Conservation (phyloP, 2,113 vertebrate species). For the Carassius auratus region DNA sequence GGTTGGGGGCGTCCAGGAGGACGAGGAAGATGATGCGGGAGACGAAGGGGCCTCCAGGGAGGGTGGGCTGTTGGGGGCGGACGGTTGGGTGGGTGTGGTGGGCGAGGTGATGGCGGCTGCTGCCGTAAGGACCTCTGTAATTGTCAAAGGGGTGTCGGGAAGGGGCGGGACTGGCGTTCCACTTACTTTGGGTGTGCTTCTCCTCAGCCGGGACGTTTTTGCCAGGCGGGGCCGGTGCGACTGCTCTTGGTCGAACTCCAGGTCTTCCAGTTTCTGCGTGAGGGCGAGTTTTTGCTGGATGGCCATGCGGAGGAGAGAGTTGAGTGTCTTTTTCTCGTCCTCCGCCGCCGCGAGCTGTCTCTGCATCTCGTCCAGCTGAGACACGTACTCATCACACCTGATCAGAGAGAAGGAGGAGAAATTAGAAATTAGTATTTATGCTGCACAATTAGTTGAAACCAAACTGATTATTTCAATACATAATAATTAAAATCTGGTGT, state of each 20-base stretch:
- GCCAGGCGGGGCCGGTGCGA: constrained; percentile 81
- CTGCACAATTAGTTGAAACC: too few species aligned
- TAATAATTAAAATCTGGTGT: too few species aligned
- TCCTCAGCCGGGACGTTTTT: constrained; percentile 83
- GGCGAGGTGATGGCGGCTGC: constrained; percentile 51
- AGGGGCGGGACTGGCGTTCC: constrained; percentile 72
- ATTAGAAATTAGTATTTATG: neutral
- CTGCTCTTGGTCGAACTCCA: constrained; percentile 97
- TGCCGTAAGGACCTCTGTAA: constrained; percentile 42
- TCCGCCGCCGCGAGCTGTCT: constrained; percentile 94
- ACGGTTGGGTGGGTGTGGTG: constrained; percentile 42
- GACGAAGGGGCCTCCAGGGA: constrained; percentile 68
- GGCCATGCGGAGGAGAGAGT: constrained; percentile 95
- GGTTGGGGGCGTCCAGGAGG: constrained; percentile 54
- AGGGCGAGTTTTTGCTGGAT: constrained; percentile 99
- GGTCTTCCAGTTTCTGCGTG: constrained; percentile 95
- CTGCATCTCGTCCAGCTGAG: constrained; percentile 97
- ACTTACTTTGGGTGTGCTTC: constrained; percentile 95
- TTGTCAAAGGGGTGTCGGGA: constrained; percentile 49
- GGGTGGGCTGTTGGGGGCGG: constrained; percentile 65
- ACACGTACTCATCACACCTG: constrained; percentile 96
- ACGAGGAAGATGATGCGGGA: constrained; percentile 57
- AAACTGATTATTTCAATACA: too few species aligned
- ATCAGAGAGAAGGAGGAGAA: neutral
- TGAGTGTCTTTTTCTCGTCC: constrained; percentile 98